Percentiles rank a stretch among this genome's conserved stretches.
phyloP scores from a whole-genome alignment of 1,140 invertebrate genomes.

The Drosophila mauritiana region DNA sequence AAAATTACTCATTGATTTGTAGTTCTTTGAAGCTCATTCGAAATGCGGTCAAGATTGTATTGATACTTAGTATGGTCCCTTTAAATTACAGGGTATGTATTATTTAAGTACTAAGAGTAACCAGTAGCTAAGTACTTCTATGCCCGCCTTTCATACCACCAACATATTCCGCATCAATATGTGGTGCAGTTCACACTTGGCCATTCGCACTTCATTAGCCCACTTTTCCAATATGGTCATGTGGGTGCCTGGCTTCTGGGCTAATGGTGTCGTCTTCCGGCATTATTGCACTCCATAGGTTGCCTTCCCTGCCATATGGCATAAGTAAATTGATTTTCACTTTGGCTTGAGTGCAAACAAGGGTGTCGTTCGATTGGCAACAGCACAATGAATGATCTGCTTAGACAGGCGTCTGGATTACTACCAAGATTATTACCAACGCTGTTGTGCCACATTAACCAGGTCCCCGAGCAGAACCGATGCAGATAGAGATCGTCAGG shows the following conservation, averaged over 20 bases:
- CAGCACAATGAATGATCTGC: constrained; percentile 32
- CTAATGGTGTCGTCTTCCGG: constrained; percentile 45
- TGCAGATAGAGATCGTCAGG: constrained; percentile 47
- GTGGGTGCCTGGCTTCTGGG: constrained; percentile 36
- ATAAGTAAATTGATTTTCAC: constrained; percentile 50
- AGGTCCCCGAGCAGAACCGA: constrained; percentile 46
- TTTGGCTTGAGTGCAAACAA: constrained; percentile 23
- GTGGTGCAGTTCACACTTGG: constrained; percentile 20
- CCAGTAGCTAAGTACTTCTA: neutral
- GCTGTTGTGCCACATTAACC: constrained; percentile 31
- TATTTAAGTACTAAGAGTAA: neutral
- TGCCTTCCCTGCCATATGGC: neutral
- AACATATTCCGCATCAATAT: constrained; percentile 1
- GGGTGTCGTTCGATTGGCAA: constrained; percentile 22
- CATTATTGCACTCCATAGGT: constrained; percentile 29
- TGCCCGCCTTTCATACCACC: constrained; percentile 6
- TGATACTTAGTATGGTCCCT: too few relatives aligned
- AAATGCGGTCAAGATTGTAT: too few relatives aligned
- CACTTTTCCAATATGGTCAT: constrained; percentile 35
- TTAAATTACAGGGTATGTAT: too few relatives aligned
- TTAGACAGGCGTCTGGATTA: constrained; percentile 19
- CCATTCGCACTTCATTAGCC: constrained; percentile 47
- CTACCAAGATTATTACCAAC: neutral
- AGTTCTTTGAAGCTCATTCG: too few relatives aligned
- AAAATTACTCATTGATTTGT: neutral